Base-by-base conservation (phyloP, 1,140 invertebrate genomes). In the Drosophila tristis region DNA sequence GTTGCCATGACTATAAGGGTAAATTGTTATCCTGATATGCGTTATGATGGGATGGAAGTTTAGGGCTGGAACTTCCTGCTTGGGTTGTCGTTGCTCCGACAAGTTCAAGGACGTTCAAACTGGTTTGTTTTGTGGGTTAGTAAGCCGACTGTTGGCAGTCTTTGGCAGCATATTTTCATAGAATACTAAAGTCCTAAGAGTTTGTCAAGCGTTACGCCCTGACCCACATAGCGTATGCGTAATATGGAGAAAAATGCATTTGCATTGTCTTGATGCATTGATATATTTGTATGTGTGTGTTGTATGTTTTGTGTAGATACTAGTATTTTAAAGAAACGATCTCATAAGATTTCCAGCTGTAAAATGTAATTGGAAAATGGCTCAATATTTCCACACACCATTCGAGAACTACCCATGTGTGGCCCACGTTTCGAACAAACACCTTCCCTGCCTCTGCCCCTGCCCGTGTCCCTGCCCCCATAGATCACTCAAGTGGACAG, bases 61-160 rank as follows among this genome's bases (percentile, higher is more conserved):
- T 45, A 31, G 66, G 64, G 6, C 51, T 50, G 53, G 64, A 45
- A 70, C 66, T 70, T 70, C 53, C 66, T 23, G 53, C 31, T 15
- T 29, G 13, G 35, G 5, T 54, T 70, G 44, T 68, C 51, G 35
- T 35, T 23, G 11, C 2, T 48, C 39, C 65, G 81, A 72, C 84
- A 89, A 89, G 84, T 89, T 89, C 84, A 89, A 89, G 84, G 84
- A 89, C 84, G 84, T 84, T 84, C 84, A 71, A 64, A 43, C 45
- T 11, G 56, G 43, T 31, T 29, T 23, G 26, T 53, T 39, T 39
- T 13, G 11, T 39, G 35, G 35, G 9, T 13, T 39, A 39, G 35
- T 4, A 13, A 20, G n/a, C 44, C 6, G 23, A 35, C 31, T 26
- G 39, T 53, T 44, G 35, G 4, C 47, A 16, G 48, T 54, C 20